Conservation (phyloP, 1,140 invertebrate genomes). For the Scaptodrosophila lebanonensis region DNA sequence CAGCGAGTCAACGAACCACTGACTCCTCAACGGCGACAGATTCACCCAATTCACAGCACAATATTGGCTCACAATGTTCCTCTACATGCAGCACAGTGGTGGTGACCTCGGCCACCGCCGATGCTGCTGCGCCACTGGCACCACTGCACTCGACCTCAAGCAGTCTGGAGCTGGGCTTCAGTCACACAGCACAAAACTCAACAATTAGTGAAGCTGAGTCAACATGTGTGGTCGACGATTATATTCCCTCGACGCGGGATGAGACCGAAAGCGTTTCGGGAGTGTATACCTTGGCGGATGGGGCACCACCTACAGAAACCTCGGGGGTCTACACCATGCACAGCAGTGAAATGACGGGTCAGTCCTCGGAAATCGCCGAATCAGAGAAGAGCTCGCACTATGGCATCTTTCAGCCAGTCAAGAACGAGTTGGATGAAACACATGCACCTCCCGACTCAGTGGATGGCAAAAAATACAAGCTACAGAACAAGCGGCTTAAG, state of each 20-base stretch:
- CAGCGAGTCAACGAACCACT: constrained; percentile 12
- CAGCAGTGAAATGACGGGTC: constrained; percentile 82
- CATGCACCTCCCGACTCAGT: constrained; percentile 42
- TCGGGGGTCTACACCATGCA: constrained; percentile 87
- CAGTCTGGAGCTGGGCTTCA: constrained; percentile 87
- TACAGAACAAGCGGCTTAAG: constrained; percentile 27
- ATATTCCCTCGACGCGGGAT: constrained; percentile 77
- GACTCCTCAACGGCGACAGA: constrained; percentile 66
- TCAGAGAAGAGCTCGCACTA: constrained; percentile 78
- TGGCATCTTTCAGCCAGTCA: constrained; percentile 77
- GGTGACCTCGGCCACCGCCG: constrained; percentile 79
- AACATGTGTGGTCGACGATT: constrained; percentile 76
- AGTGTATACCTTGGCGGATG: constrained; percentile 78
- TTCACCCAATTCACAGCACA: constrained; percentile 73
- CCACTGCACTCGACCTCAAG: constrained; percentile 81
- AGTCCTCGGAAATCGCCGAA: constrained; percentile 75
- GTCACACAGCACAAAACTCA: constrained; percentile 90
- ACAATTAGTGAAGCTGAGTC: constrained; percentile 82
- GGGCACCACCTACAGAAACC: constrained; percentile 84
- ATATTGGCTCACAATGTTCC: constrained; percentile 85
- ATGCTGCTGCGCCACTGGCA: constrained; percentile 78
- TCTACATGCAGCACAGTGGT: constrained; percentile 90
- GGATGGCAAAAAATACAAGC: constrained; percentile 27
- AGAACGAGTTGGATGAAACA: constrained; percentile 30
- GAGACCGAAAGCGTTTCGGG: constrained; percentile 78